Percentiles rank a stretch among this genome's conserved stretches.
These are phyloP conservation scores for Caenorhabditis remanei DNA, from an alignment of 1,140 invertebrate genomes.

Conservation along the genomic window DNA sequence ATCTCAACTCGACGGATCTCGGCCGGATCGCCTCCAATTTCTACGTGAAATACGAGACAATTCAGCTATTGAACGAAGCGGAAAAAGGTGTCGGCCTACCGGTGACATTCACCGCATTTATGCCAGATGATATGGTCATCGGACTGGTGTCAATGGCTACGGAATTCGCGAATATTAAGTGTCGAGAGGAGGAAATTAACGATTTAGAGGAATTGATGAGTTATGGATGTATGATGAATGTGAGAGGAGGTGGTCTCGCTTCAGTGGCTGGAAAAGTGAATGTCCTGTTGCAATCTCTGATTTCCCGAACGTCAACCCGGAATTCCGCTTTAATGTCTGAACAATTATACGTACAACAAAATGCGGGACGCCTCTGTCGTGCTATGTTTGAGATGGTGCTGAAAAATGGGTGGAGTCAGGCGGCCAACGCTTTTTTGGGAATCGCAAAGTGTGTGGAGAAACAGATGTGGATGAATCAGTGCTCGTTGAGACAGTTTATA, in stretches of 20 bases:
- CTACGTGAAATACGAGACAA: constrained; percentile 96
- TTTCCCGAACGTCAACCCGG: constrained; percentile 70
- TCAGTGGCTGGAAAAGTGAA: constrained; percentile 96
- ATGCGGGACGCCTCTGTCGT: constrained; percentile 87
- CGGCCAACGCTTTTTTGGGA: constrained; percentile 85
- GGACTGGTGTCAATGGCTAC: constrained; percentile 89
- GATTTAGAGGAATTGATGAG: constrained; percentile 86
- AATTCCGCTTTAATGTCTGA: constrained; percentile 74
- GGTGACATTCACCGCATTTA: constrained; percentile 82
- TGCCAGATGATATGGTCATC: constrained; percentile 90
- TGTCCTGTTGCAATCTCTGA: constrained; percentile 85
- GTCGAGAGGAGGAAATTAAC: constrained; percentile 92
- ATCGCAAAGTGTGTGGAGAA: constrained; percentile 86
- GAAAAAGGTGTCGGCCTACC: constrained; percentile 49
- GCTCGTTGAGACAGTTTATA: constrained; percentile 88
- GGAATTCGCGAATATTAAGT: constrained; percentile 96
- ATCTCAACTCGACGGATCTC: constrained; percentile 84
- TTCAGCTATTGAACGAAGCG: constrained; percentile 78
- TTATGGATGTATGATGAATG: constrained; percentile 85
- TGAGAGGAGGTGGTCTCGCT: constrained; percentile 87
- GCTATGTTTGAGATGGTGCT: constrained; percentile 94
- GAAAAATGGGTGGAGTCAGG: constrained; percentile 88
- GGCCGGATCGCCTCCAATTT: constrained; percentile 96
- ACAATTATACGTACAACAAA: constrained; percentile 81
- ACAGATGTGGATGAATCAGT: constrained; percentile 89